phyloP scores from a whole-genome alignment of 2,888 invertebrate genomes.

The Melanophora roralis region DNA sequence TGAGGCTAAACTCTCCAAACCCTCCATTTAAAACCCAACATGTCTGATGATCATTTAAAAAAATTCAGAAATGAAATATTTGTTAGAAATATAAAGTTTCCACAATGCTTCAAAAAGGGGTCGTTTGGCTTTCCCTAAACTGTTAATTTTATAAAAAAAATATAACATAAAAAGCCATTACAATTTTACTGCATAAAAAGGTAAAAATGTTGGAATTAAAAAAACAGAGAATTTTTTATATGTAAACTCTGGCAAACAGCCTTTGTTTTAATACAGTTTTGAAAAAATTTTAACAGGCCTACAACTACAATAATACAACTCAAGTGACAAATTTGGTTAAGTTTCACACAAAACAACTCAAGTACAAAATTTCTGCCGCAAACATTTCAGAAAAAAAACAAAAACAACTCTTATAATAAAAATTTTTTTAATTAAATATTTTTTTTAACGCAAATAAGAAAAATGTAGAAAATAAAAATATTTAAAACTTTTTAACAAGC shows the following conservation, averaged over 20 bases:
- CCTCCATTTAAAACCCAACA: too few relatives aligned
- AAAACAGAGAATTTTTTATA: too few relatives aligned
- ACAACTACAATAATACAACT: slow-evolving; percentile 44
- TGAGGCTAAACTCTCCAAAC: too few relatives aligned
- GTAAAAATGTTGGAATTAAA: neutral
- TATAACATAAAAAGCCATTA: neutral
- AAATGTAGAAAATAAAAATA: slow-evolving; percentile 2
- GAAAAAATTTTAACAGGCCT: neutral
- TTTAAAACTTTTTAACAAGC: slow-evolving; percentile 5
- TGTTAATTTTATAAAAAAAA: too few relatives aligned
- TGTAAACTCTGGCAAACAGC: too few relatives aligned
- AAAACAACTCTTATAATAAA: neutral
- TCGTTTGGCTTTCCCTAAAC: too few relatives aligned
- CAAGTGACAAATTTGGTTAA: slow-evolving; percentile 58
- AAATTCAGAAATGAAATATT: too few relatives aligned
- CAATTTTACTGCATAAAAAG: neutral
- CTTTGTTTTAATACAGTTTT: neutral
- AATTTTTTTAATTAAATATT: neutral
- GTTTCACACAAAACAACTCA: slow-evolving; percentile 49
- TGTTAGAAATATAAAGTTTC: too few relatives aligned
- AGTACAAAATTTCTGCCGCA: neutral
- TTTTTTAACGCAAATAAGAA: neutral
- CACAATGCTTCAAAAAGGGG: too few relatives aligned
- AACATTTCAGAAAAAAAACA: neutral
- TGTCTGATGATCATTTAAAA: too few relatives aligned